Base-by-base conservation (phyloP, 2,888 invertebrate species). In the Watsonalla cultraria region DNA sequence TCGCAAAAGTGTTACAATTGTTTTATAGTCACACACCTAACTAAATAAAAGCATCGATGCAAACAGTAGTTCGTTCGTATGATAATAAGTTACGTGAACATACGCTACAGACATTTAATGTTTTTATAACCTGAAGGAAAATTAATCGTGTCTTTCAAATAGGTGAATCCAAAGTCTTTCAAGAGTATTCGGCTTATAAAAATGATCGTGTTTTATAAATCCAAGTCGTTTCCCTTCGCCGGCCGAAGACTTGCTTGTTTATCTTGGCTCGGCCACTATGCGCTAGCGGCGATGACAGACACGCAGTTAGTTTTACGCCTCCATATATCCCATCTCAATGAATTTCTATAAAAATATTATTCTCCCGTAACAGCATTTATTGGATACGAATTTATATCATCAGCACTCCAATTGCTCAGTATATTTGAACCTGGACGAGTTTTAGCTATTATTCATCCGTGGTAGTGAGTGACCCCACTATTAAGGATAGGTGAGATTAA, bases 251-350 rank as follows among this genome's bases (percentile, higher is more conserved):
- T 70, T 72, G 84, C 76, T 84, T 90, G 86, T 89, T 90, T 89
- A 84, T 84, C 78, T 89, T 89, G 88, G 87, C 87, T 69, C 76
- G 66, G 59, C 74, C 69, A 63, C 70, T 78, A 88, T 89, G 85
- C 82, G 83, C 82, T 68, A 64, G 71, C 80, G 78, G 69, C 80
- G 89, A 85, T 83, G 88, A 87, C 84, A 82, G 86, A 89, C 72
- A 76, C 68, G 77, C 76, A 68, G 80, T 82, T 78, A 24, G 24
- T 24, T 24, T 24, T 24, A 85, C 79, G 76, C 76, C 64, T 78
- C 78, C 70, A 83, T 83, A 79, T 78, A 78, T 72, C 68, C 64
- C 68, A 66, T 64, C 61, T 9, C 8, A 49, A 15, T 82, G 70
- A 72, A 74, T 78, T 79, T 76, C 66, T 72, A 76, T 78, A 73